Conservation (phyloP, 2,113 vertebrate genomes). For the Coptodon rendalli region DNA sequence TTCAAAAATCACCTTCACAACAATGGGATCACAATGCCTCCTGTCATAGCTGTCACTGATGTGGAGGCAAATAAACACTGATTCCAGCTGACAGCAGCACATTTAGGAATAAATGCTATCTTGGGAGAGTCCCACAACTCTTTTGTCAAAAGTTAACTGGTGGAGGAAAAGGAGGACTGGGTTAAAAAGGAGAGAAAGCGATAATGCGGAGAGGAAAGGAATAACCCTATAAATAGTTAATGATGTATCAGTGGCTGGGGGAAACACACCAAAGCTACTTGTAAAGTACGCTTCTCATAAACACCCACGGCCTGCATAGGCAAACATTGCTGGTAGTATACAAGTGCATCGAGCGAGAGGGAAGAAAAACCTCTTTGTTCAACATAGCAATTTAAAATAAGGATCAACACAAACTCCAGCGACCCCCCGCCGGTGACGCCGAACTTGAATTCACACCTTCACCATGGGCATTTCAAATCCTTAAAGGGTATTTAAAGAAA, state of each 20-base stretch:
- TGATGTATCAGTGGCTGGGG: conserved; percentile 7
- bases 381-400: not conserved
- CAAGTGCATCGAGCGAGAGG: not conserved
- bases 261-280: conserved; percentile 25
- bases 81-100: not conserved
- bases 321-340: conserved; percentile 19
- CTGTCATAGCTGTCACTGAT: not conserved
- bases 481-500: conserved; percentile 7
- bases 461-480: not conserved
- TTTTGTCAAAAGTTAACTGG: conserved; percentile 14
- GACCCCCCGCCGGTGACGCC: not conserved
- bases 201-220: conserved; percentile 2
- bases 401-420: not conserved
- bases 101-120: not conserved
- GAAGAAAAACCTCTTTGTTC: not conserved
- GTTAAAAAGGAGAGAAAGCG: not conserved
- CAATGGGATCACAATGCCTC: not conserved
- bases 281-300: conserved; percentile 24
- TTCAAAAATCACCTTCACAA: not conserved
- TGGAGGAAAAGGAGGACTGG: not conserved
- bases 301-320: conserved; percentile 11
- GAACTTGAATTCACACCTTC: not conserved
- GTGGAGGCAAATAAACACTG: not conserved
- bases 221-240: conserved; percentile 46
- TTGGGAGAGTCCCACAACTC: not conserved